Conservation (phyloP, 2,113 vertebrate species). For the Tenrec ecaudatus region DNA sequence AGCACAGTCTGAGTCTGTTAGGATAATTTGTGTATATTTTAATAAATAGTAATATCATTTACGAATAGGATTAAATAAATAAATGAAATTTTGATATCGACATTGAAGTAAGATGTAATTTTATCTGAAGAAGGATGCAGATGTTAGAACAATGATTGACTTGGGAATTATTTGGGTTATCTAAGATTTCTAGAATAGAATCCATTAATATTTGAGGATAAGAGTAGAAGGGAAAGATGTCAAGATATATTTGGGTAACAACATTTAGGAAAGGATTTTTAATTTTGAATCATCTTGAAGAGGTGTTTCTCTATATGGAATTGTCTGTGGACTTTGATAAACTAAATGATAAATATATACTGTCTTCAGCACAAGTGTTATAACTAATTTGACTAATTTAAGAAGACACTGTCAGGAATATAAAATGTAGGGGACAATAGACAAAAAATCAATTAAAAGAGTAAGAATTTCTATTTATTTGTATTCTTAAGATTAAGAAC, state of each 20-base stretch:
- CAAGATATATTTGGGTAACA: not conserved
- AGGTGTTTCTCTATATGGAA: not conserved
- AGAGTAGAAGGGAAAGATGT: not conserved
- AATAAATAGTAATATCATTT: not conserved
- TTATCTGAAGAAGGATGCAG: not conserved
- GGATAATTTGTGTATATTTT: not conserved
- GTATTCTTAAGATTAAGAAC: not conserved
- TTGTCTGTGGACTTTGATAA: not conserved
- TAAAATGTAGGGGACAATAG: not conserved
- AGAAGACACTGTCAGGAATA: not conserved
- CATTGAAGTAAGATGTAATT: not conserved
- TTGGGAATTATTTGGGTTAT: not conserved
- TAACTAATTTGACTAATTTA: not conserved
- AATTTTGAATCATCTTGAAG: constrained; percentile 4
- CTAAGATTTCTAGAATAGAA: not conserved
- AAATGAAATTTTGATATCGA: not conserved
- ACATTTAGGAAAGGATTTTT: not conserved
- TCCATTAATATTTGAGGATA: not conserved
- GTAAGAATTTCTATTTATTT: not conserved
- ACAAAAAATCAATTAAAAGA: not conserved
- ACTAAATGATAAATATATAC: not conserved
- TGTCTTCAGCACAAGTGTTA: not conserved
- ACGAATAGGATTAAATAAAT: not conserved
- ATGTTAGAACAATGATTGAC: not conserved
- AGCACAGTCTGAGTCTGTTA: not conserved